Conservation (phyloP, 2,113 vertebrate genomes). For the Thymallus thymallus region DNA sequence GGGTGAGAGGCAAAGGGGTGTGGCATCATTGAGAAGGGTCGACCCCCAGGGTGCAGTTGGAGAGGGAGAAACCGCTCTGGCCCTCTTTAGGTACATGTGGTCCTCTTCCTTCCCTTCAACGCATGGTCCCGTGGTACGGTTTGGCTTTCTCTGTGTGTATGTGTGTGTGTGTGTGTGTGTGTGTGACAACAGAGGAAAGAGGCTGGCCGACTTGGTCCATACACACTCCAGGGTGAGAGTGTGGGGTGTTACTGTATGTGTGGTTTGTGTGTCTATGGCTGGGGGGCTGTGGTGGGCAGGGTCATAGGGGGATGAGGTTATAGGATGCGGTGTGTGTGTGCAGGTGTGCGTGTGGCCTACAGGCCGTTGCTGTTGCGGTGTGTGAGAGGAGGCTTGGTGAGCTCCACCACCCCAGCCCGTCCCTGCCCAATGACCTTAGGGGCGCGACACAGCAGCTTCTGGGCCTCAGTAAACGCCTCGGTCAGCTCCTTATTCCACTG, state of each 20-base stretch:
- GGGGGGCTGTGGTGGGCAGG: slow-evolving; percentile 24
- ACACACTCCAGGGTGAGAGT: slow-evolving; percentile 18
- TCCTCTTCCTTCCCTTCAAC: not conserved
- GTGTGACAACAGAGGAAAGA: no score
- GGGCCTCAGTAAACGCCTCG: slow-evolving; percentile 90
- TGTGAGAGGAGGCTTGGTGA: slow-evolving; percentile 90
- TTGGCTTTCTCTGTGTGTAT: no score
- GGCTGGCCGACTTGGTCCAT: slow-evolving; percentile 10
- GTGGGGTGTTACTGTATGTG: not conserved
- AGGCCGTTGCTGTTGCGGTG: slow-evolving; percentile 96
- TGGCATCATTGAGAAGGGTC: not conserved
- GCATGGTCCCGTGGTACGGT: not conserved
- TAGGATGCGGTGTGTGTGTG: slow-evolving; percentile 27
- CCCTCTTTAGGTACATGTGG: not conserved
- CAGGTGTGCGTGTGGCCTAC: slow-evolving; percentile 49
- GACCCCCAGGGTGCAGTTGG: not conserved
- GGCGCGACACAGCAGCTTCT: slow-evolving; percentile 89
- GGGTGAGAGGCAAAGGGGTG: not conserved
- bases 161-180: no score
- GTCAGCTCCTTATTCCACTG: slow-evolving; percentile 99
- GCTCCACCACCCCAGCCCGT: slow-evolving; percentile 81
- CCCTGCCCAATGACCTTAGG: slow-evolving; percentile 94
- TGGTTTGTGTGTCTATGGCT: slow-evolving; percentile 9
- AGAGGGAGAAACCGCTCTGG: not conserved
- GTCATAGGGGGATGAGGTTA: not conserved